phyloP scores from a whole-genome alignment of 2,888 invertebrate genomes.

The Nephrotoma flavescens region DNA sequence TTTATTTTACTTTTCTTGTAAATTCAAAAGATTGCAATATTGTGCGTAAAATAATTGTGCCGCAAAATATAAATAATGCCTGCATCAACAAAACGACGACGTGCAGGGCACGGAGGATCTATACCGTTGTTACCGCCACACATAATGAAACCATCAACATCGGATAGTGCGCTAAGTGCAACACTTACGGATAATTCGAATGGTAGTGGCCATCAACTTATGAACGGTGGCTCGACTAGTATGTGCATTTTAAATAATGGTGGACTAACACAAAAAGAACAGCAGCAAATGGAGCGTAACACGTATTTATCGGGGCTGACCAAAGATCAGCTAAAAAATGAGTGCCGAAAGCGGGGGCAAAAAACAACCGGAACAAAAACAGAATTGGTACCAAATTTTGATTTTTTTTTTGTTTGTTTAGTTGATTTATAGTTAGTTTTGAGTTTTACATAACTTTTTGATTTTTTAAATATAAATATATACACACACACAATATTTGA shows the following conservation, averaged over 20 bases:
- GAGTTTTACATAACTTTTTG: neutral
- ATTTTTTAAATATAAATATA: neutral
- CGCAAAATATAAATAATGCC: neutral
- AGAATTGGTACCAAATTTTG: conserved; percentile 43
- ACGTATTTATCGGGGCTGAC: conserved; percentile 41
- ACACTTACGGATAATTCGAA: neutral
- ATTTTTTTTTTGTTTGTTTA: conserved; percentile 7
- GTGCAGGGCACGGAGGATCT: neutral
- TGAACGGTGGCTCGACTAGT: neutral
- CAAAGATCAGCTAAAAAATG: conserved; percentile 52
- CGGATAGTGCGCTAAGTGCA: neutral
- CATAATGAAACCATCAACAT: neutral
- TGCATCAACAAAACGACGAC: neutral
- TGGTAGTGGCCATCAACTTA: neutral
- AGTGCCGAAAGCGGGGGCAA: conserved; percentile 53
- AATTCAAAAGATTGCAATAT: neutral
- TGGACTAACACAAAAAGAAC: conserved; percentile 17
- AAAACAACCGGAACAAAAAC: conserved; percentile 53
- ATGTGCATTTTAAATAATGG: conserved; percentile 7
- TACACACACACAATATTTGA: neutral
- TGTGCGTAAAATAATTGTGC: neutral
- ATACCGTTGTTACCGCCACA: neutral
- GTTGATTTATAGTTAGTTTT: conserved; percentile 5
- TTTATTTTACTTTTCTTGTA: neutral
- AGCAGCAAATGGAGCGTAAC: conserved; percentile 15